These are phyloP conservation scores for Drosophila quasianomalipes DNA, from an alignment of 2,888 invertebrate genomes.

Conservation along the genomic window DNA sequence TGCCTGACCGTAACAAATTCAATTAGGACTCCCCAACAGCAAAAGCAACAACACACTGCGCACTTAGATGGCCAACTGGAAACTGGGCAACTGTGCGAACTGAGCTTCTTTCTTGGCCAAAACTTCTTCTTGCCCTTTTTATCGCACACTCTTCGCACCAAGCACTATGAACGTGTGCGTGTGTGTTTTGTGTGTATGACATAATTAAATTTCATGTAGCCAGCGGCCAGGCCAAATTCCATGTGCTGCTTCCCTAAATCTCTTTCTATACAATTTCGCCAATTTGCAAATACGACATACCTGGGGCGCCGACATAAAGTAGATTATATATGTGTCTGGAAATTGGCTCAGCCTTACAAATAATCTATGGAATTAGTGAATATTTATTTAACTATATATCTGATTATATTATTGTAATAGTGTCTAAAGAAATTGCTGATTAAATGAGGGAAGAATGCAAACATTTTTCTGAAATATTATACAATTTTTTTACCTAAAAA, in stretches of 20 bases:
- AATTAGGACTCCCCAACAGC: constrained; percentile 60
- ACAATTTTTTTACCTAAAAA: neutral
- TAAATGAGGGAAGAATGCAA: neutral
- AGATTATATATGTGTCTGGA: neutral
- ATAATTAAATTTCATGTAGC: constrained; percentile 75
- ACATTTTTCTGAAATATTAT: neutral
- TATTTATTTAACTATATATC: neutral
- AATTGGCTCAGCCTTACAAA: neutral
- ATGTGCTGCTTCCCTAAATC: constrained; percentile 43
- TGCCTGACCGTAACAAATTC: constrained; percentile 79
- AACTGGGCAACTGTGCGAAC: constrained; percentile 9
- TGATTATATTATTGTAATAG: neutral
- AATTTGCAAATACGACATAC: constrained; percentile 34
- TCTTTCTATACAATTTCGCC: constrained; percentile 27
- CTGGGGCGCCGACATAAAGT: neutral
- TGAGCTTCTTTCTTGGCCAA: constrained; percentile 36
- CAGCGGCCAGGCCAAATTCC: constrained; percentile 37
- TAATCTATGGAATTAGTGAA: constrained; percentile 5
- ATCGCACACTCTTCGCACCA: constrained; percentile 38
- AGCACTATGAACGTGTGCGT: constrained; percentile 2
- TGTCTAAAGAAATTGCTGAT: neutral
- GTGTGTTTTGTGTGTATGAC: constrained; percentile 54
- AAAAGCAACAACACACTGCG: constrained; percentile 33
- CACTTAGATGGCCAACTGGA: constrained; percentile 56
- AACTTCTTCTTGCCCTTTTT: constrained; percentile 64